Evolutionary conservation across 2,113 vertebrate species (phyloP).

Genomic region (Enhydra lutris): DNA sequence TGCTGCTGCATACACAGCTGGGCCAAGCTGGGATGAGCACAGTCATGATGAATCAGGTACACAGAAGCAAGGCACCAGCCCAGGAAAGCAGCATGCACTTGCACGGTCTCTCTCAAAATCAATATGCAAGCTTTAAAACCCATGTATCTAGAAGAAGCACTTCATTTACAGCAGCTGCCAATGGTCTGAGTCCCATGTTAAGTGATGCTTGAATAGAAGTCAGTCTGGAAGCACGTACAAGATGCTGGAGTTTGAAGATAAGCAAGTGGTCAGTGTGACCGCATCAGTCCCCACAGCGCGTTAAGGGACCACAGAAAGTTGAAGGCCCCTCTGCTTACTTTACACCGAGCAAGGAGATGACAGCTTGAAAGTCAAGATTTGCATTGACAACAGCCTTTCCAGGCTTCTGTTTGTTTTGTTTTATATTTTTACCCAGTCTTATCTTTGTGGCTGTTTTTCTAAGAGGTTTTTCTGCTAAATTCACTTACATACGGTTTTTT

Average conservation of each 20-base stretch:
- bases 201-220: background rate
- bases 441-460: background rate
- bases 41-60: background rate
- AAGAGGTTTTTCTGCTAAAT: background rate
- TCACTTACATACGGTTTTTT: background rate
- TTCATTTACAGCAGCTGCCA: background rate
- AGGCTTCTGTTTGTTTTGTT: background rate
- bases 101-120: background rate
- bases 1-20: background rate
- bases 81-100: background rate
- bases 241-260: background rate
- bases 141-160: background rate
- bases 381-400: background rate
- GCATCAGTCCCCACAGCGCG: rapidly evolving
- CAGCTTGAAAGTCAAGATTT: background rate
- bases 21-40: background rate
- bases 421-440: background rate
- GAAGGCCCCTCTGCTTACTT: background rate
- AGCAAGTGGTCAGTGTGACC: background rate
- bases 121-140: background rate
- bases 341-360: no score
- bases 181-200: background rate
- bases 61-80: background rate
- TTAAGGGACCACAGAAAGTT: background rate
- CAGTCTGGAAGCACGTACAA: background rate